Base-by-base conservation (phyloP, 1,140 invertebrate genomes). In the Drosophila suzukii region DNA sequence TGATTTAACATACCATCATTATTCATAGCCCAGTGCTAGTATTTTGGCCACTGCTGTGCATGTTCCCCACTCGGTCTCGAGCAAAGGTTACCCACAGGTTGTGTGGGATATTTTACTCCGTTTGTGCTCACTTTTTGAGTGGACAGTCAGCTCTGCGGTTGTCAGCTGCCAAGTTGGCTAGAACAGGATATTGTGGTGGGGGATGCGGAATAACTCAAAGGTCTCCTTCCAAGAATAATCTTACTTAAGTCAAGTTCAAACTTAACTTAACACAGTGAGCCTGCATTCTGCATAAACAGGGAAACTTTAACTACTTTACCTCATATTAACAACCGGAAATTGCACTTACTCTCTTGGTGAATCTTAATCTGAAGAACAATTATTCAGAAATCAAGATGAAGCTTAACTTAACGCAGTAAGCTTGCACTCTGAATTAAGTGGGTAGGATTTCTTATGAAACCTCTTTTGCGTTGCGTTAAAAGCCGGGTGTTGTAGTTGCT, bases 151-250 rank as follows among this genome's bases (percentile, higher is more conserved):
- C 44, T 8, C 60, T 68, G 59, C 30, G 30, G 46, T 15, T 68
- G 60, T 68, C 65, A 66, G 60, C 65, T 66, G 47, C 47, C 65
- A 68, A 30, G 41, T 57, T 24, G 36, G 56, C 55, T 17, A 61
- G 43, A 6, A 46, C 56, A 65, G 62, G 41, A 65, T 53, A 41
- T 32, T 68, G 65, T 34, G 65, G 65, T 68, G 30, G 1, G 10
- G 49, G 44, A 32, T 32, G 34, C 12, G 34, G 13, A 49, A 60
- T 38, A 60, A 66, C 55, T 27, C 43, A 61, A 66, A 50, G 47
- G 65, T 65, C 17, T 30, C n/a, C 13, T 13, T 20, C 8, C 7
- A 6, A n/a, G 8, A 47, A 36, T 44, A 43, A 60, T 44, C 56
- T 13, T 43, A 44, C 30, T 6, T 15, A 34, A 57, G 32, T 12